phyloP scores from a whole-genome alignment of 2,888 invertebrate species.

The Masnerella sp. region DNA sequence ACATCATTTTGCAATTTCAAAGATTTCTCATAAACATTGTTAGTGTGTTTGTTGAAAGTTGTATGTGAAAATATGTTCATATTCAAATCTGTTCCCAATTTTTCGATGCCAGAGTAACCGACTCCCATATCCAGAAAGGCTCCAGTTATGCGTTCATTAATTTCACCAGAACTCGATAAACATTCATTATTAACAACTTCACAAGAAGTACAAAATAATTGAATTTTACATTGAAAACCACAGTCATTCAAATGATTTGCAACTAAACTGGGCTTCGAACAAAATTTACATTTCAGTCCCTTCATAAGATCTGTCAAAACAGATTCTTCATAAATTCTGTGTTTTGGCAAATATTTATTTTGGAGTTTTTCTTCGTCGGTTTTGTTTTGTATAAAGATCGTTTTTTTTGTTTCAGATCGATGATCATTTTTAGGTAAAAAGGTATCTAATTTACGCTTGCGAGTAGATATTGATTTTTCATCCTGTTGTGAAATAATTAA shows the following conservation, averaged over 20 bases:
- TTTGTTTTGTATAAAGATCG: neutral
- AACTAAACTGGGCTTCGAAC: slow-evolving; percentile 7
- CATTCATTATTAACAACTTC: slow-evolving; percentile 16
- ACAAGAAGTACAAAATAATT: slow-evolving; percentile 27
- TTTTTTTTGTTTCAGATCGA: slow-evolving; percentile 1
- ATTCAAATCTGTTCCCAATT: slow-evolving; percentile 7
- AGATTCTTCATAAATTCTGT: slow-evolving; percentile 8
- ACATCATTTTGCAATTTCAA: slow-evolving; percentile 2
- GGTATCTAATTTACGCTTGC: slow-evolving; percentile 3
- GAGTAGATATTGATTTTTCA: neutral
- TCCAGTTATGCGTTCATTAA: slow-evolving; percentile 50
- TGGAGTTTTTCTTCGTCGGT: neutral
- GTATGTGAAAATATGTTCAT: slow-evolving; percentile 5
- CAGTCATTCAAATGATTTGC: slow-evolving; percentile 7
- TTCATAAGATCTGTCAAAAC: slow-evolving; percentile 1
- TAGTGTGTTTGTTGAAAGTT: neutral
- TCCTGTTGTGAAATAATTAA: slow-evolving; percentile 6
- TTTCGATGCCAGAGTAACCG: slow-evolving; percentile 10
- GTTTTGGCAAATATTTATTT: slow-evolving; percentile 5
- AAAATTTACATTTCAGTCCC: slow-evolving; percentile 7
- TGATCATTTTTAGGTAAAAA: neutral
- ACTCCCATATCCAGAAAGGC: slow-evolving; percentile 14
- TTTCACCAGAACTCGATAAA: slow-evolving; percentile 9
- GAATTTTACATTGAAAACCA: slow-evolving; percentile 17
- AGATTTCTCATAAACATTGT: neutral